Base-by-base conservation (phyloP, 2,113 vertebrate species). In the Meriones unguiculatus region DNA sequence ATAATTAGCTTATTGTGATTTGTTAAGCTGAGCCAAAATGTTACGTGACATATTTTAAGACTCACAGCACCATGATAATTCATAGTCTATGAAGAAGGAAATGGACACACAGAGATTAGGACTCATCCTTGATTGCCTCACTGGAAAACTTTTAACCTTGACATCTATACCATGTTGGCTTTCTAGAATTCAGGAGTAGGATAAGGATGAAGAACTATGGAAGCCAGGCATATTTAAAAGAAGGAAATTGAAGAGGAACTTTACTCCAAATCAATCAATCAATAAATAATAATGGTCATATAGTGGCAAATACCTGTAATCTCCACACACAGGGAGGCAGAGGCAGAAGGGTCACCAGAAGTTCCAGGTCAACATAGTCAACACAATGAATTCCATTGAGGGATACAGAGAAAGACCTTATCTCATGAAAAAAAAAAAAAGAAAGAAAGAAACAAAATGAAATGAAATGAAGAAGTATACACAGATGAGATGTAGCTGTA, bases 161-260 rank as follows among this genome's bases (percentile, higher is more conserved):
- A 22, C 24, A 69, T 41, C 7, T 62, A 25, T 2, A 72, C 6
- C 13, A 7, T 35, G 30, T 7, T 64, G 24, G 4, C 35, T 86
- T 72, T 73, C 72, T 87, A 76, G 69, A 69, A 54, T 17, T 87
- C 4, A 52, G 20, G 15, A 22, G 73, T 78, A 12, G 86, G 46
- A 88, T 38, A 86, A 65, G 32, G 1, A 13, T 78, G 5, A 90
- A 38, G 12, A 41, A 46, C 41, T 52, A 54, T 4, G 25, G 5
- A 0, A 89, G 22, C 22, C 7, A 81, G 25, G 3, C 15, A 75
- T 69, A 18, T 22, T 41, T 73, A n/a, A 73, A 54, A 69, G 14
- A 78, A 81, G 41, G 14, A 76, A 95, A 85, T 76, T 25, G n/a
- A 91, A 17, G 41, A 14, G 77, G 24, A 86, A 90, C 59, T 59